A percentile compares a stretch with the other conserved stretches of the same genome.
These are phyloP conservation scores for Vulpes vulpes DNA, from an alignment of 2,113 vertebrate genomes.

Conservation along the genomic window DNA sequence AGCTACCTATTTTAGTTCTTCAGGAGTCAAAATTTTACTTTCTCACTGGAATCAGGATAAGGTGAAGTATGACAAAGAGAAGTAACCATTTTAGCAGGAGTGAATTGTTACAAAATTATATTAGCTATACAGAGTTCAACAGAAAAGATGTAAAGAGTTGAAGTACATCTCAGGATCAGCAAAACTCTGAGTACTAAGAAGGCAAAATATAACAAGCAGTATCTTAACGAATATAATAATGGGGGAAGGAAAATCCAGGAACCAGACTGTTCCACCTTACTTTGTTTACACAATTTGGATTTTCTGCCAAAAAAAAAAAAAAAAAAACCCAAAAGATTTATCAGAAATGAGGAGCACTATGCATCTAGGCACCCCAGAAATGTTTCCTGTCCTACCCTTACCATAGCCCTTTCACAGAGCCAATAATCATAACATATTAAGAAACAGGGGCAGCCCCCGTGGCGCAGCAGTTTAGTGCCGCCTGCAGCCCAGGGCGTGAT, in stretches of 20 bases:
- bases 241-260: background rate
- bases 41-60: background rate
- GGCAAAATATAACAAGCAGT: background rate
- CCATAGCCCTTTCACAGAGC: background rate
- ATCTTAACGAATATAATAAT: background rate
- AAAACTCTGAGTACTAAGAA: background rate
- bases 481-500: too few species aligned
- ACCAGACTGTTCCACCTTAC: background rate
- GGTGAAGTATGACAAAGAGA: background rate
- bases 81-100: slow-evolving; percentile 10
- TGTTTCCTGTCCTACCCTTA: background rate
- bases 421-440: background rate
- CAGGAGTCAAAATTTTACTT: slow-evolving; percentile 28
- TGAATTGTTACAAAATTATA: slow-evolving; percentile 11
- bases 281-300: background rate
- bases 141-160: background rate
- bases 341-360: background rate
- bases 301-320: background rate
- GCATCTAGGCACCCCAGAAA: background rate
- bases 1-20: slow-evolving; percentile 3
- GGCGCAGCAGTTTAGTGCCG: too few species aligned
- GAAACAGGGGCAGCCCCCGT: too few species aligned
- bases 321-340: background rate
- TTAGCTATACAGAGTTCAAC: background rate
- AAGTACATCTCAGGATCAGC: background rate